phyloP scores from a whole-genome alignment of 2,797 vertebrate species.

The Sebastes taczanowskii region DNA sequence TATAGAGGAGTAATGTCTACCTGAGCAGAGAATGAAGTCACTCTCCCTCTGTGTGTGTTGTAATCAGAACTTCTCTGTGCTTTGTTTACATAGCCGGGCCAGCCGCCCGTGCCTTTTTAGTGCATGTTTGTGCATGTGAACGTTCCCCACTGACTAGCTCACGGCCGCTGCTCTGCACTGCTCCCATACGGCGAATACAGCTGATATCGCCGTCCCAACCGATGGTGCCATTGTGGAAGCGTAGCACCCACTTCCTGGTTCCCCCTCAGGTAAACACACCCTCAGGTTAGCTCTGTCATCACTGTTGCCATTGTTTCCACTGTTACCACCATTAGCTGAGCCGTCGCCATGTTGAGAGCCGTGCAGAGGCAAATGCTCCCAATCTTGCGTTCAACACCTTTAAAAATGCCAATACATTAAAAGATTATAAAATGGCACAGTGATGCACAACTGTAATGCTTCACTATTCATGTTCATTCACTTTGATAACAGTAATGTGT shows the following conservation, averaged over 20 bases:
- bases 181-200: background rate
- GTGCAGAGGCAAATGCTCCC: background rate
- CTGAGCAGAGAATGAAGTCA: background rate
- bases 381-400: background rate
- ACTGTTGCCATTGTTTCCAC: background rate
- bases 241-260: background rate
- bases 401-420: background rate
- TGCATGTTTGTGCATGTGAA: background rate
- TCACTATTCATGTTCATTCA: fast-evolving
- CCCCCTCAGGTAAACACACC: background rate
- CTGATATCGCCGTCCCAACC: background rate
- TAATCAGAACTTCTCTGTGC: background rate
- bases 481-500: background rate
- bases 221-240: background rate
- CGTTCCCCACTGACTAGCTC: too few relatives aligned
- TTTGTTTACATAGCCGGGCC: background rate
- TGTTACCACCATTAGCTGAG: background rate
- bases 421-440: background rate
- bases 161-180: too few relatives aligned
- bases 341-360: background rate
- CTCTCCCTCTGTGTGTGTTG: background rate
- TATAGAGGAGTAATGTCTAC: too few relatives aligned
- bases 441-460: background rate
- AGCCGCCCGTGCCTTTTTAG: too few relatives aligned
- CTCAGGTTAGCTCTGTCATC: background rate